phyloP scores from a whole-genome alignment of 1,140 invertebrate genomes.

The Ptiloglossa arizonensis region DNA sequence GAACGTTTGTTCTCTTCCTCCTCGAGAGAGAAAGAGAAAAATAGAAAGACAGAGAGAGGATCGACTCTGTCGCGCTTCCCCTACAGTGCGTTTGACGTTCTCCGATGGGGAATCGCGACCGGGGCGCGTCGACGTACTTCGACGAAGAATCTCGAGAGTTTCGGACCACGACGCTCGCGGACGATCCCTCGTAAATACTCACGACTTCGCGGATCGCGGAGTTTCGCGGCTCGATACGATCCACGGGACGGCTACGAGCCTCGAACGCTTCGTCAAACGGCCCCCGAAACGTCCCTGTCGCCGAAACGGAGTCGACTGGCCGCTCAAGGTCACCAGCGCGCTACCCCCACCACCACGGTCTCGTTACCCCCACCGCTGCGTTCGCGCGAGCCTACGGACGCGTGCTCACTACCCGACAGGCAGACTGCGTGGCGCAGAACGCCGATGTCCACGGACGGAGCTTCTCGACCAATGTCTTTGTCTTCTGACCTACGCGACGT shows the following conservation, averaged over 20 bases:
- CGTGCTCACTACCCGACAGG: too few species aligned
- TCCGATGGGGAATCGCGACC: slow-evolving; percentile 9
- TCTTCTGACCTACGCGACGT: too few species aligned
- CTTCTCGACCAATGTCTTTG: too few species aligned
- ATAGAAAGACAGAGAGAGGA: too few species aligned
- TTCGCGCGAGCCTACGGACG: too few species aligned
- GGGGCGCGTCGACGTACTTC: slow-evolving; percentile 37
- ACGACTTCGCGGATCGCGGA: slow-evolving; percentile 4
- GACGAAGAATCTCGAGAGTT: slow-evolving; percentile 42
- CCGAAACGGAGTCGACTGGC: neutral
- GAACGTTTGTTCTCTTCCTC: neutral
- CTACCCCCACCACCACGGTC: too few species aligned
- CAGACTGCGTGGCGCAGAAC: too few species aligned
- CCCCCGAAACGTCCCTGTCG: too few species aligned
- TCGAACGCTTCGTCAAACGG: neutral
- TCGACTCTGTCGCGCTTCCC: too few species aligned
- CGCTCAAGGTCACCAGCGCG: neutral
- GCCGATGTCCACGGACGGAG: too few species aligned
- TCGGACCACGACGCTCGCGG: neutral
- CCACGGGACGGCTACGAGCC: neutral
- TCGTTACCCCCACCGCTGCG: too few species aligned
- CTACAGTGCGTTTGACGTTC: neutral
- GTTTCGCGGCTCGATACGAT: slow-evolving; percentile 2
- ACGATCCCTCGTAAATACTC: slow-evolving; percentile 20
- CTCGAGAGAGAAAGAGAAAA: too few species aligned